These are phyloP conservation scores for Phylloscopus trochiloides DNA, from an alignment of 2,113 vertebrate species.

Conservation along the genomic window DNA sequence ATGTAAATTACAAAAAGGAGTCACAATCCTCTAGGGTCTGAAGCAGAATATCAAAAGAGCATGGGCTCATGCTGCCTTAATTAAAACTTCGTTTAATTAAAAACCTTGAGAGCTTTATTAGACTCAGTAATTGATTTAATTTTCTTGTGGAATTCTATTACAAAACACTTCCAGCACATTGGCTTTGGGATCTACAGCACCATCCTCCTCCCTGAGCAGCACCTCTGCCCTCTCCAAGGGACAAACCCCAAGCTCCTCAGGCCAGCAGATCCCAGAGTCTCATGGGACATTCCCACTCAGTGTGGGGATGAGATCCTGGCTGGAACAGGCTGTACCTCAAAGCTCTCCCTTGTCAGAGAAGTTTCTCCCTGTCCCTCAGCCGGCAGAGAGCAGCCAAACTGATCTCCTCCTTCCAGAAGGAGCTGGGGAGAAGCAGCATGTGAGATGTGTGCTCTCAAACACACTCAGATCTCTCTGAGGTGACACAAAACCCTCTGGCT, in stretches of 20 bases:
- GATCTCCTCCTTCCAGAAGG: not conserved
- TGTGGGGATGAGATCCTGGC: not conserved
- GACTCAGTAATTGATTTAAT: constrained; percentile 94
- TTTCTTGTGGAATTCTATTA: constrained; percentile 75
- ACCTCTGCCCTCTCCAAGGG: not conserved
- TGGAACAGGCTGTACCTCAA: not conserved
- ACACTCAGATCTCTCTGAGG: rapidly evolving
- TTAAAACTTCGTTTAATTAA: constrained; percentile 97
- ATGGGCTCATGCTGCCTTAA: constrained; percentile 77
- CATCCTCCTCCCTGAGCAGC: not conserved
- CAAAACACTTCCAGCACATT: not conserved
- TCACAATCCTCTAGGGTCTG: constrained; percentile 66
- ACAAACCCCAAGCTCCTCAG: not conserved
- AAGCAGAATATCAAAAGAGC: constrained; percentile 73
- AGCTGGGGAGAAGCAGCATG: rapidly evolving
- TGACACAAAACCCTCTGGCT: not conserved
- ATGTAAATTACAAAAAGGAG: constrained; percentile 57
- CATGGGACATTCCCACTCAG: rapidly evolving
- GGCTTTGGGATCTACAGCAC: not conserved
- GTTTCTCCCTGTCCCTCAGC: not conserved
- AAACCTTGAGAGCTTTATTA: constrained; percentile 88
- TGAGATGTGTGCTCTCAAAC: rapidly evolving
- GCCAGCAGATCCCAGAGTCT: not conserved
- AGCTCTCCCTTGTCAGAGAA: not conserved
- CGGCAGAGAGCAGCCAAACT: not conserved